phyloP scores from a whole-genome alignment of 2,888 invertebrate genomes.

The Tethea ocularis region DNA sequence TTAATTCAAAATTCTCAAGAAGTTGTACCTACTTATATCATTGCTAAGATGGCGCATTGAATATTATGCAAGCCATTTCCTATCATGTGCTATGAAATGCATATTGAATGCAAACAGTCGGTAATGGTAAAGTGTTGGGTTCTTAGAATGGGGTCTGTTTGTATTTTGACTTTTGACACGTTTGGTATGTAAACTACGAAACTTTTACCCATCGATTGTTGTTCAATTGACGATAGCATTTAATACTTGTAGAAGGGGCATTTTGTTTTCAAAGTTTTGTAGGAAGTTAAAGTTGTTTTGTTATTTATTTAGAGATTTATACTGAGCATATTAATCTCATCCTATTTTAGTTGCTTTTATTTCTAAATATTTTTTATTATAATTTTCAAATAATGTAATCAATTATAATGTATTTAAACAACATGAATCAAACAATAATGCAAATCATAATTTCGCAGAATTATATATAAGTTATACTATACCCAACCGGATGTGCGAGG shows the following conservation, averaged over 20 bases:
- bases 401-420: neutral
- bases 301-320: neutral
- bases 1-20: neutral
- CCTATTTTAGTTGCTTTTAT: no score
- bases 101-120: conserved; percentile 31
- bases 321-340: no score
- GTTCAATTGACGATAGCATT: neutral
- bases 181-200: conserved; percentile 3
- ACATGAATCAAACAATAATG: neutral
- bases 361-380: no score
- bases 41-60: neutral
- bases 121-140: conserved; percentile 26
- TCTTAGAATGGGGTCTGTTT: conserved; percentile 34
- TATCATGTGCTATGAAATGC: conserved; percentile 26
- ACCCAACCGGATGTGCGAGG: conserved; percentile 26
- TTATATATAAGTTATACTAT: neutral
- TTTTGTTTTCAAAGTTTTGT: neutral
- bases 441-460: neutral
- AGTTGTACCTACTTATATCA: neutral
- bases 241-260: neutral
- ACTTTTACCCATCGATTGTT: conserved; percentile 1
- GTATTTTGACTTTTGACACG: conserved; percentile 16
- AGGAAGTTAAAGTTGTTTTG: no score
- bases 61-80: conserved; percentile 18
- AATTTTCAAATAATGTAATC: no score